These are phyloP conservation scores for Daphoenositta chrysoptera DNA, from an alignment of 2,113 vertebrate genomes.

Conservation along the genomic window DNA sequence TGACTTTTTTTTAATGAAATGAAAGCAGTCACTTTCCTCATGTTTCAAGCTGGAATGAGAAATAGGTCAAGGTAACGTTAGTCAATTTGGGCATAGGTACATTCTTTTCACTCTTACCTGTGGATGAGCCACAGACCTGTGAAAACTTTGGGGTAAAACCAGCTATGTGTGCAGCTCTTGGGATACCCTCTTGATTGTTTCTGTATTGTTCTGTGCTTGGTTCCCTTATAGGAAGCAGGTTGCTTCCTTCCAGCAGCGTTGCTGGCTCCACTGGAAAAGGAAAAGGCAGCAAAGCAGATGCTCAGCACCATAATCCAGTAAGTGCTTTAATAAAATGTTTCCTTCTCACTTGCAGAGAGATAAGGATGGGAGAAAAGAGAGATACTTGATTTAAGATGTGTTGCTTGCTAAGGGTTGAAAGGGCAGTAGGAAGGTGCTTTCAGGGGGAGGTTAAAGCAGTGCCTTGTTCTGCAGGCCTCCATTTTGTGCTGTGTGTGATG, in stretches of 20 bases:
- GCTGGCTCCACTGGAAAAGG: slow-evolving; percentile 49
- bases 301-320: slow-evolving; percentile 59
- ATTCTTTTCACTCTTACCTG: background rate
- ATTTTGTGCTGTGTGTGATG: slow-evolving; percentile 59
- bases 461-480: slow-evolving; percentile 64
- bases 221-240: slow-evolving; percentile 61
- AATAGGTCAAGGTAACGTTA: background rate
- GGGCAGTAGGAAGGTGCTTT: background rate
- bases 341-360: background rate
- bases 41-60: background rate
- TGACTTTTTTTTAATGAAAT: background rate
- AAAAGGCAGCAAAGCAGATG: slow-evolving; percentile 53
- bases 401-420: background rate
- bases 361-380: background rate
- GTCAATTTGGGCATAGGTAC: background rate
- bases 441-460: slow-evolving; percentile 23
- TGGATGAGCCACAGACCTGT: background rate
- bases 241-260: slow-evolving; percentile 60
- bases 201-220: slow-evolving; percentile 44
- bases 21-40: background rate
- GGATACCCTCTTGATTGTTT: background rate
- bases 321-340: slow-evolving; percentile 26
- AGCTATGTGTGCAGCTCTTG: background rate
- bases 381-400: background rate
- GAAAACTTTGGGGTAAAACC: background rate